Conservation (phyloP, 2,888 invertebrate genomes). For the Acanthacorydalis orientalis region DNA sequence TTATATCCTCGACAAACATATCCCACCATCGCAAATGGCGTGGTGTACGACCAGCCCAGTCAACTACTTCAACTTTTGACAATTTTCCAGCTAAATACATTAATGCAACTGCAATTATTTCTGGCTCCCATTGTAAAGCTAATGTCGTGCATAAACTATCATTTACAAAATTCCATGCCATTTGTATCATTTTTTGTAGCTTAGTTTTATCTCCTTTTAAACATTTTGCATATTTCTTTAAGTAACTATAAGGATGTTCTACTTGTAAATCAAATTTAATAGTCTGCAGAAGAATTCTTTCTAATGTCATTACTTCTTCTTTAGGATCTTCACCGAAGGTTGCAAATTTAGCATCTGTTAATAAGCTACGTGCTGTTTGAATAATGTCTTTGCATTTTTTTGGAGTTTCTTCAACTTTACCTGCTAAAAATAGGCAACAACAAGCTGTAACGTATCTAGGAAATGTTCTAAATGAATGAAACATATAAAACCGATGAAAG, state of each 20-base stretch:
- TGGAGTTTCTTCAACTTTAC: conserved; percentile 99
- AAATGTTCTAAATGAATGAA: conserved; percentile 91
- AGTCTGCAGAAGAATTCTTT: conserved; percentile 88
- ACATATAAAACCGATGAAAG: conserved; percentile 99
- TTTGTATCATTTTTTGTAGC: conserved; percentile 92
- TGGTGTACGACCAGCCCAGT: conserved; percentile 69
- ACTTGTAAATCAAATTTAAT: conserved; percentile 98
- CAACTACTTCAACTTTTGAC: conserved; percentile 85
- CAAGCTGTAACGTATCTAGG: conserved; percentile 94
- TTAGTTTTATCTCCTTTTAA: conserved; percentile 87
- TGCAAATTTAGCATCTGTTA: conserved; percentile 69
- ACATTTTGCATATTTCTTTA: conserved; percentile 87
- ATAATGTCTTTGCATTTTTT: conserved; percentile 98
- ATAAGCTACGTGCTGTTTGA: conserved; percentile 63
- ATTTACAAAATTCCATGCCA: conserved; percentile 99
- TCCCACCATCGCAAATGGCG: conserved; percentile 93
- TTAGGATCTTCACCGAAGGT: conserved; percentile 91
- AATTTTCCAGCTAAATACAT: conserved; percentile 94
- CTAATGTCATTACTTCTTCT: conserved; percentile 83
- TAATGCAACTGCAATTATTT: conserved; percentile 91
- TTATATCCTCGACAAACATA: conserved; percentile 89
- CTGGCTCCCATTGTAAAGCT: conserved; percentile 96
- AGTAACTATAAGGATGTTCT: conserved; percentile 89
- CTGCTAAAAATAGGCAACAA: conserved; percentile 91
- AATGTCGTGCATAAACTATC: conserved; percentile 94